Percentiles rank a stretch among this genome's conserved stretches.
Evolutionary conservation across 64 coral and sea anemone species (phyloP).

Genomic region (Stylophora pistillata): DNA sequence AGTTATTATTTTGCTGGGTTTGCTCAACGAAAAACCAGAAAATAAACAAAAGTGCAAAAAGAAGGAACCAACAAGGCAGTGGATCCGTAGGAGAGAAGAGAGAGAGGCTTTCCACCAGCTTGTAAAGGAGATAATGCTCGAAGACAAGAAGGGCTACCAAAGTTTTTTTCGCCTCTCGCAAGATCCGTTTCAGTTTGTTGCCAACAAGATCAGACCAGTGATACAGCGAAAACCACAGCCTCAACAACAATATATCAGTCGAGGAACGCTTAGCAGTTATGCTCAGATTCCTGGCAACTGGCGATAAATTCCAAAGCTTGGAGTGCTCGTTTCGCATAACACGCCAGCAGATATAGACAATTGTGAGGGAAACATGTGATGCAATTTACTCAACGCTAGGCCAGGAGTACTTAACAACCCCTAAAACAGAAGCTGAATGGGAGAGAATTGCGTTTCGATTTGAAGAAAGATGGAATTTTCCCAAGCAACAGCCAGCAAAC

Average conservation of each 20-base stretch:
- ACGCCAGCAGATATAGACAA: not conserved
- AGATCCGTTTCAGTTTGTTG: constrained; percentile 31
- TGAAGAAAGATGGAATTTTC: constrained; percentile 67
- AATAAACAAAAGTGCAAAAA: too few species aligned
- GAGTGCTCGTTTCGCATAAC: constrained; percentile 4
- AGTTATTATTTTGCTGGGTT: constrained; percentile 36
- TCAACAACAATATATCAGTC: constrained; percentile 40
- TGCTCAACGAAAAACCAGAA: too few species aligned
- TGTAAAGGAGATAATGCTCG: constrained; percentile 28
- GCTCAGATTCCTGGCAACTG: constrained; percentile 8
- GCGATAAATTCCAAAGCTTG: constrained; percentile 7
- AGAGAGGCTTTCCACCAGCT: too few species aligned
- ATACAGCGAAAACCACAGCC: constrained; percentile 37
- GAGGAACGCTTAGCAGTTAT: constrained; percentile 11
- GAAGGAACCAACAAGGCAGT: constrained; percentile 33
- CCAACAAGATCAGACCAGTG: constrained; percentile 33
- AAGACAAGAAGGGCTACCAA: constrained; percentile 43
- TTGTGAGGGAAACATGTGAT: too few species aligned
- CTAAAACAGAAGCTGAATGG: constrained; percentile 44
- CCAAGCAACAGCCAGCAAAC: constrained; percentile 55
- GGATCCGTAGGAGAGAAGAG: constrained; percentile 30
- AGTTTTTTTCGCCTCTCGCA: constrained; percentile 39
- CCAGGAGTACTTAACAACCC: constrained; percentile 41
- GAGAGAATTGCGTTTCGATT: constrained; percentile 34
- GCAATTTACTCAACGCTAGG: constrained; percentile 21